These are phyloP conservation scores for Pandemis corylana DNA, from an alignment of 2,888 invertebrate species.

Conservation along the genomic window DNA sequence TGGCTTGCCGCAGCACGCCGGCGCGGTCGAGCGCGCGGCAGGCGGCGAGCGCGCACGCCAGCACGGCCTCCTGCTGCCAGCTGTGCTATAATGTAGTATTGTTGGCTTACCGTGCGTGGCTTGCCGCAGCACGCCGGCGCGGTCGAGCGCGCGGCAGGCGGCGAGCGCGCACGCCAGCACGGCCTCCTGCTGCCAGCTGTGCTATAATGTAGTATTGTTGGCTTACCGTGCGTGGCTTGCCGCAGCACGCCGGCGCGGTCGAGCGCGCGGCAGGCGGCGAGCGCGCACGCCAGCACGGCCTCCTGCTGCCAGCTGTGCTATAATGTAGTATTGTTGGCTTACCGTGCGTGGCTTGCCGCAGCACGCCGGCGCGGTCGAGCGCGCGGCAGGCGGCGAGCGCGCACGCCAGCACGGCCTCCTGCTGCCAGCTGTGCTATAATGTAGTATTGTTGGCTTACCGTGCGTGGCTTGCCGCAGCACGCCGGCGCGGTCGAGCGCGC, in stretches of 20 bases:
- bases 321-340: constrained; percentile 42
- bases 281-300: constrained; percentile 95
- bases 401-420: constrained; percentile 96
- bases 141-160: constrained; percentile 96
- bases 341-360: constrained; percentile 95
- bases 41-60: constrained; percentile 97
- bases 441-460: constrained; percentile 78
- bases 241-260: constrained; percentile 94
- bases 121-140: constrained; percentile 93
- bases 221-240: constrained; percentile 92
- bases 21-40: constrained; percentile 95
- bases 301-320: constrained; percentile 87
- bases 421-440: too few species aligned
- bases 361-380: constrained; percentile 93
- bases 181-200: constrained; percentile 91
- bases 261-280: constrained; percentile 96
- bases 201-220: too few species aligned
- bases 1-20: constrained; percentile 93
- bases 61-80: constrained; percentile 96
- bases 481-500: constrained; percentile 94
- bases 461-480: constrained; percentile 94
- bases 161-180: constrained; percentile 97
- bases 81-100: too few species aligned
- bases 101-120: constrained; percentile 90
- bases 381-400: constrained; percentile 97